These are phyloP conservation scores for Zhengitettix transpicula DNA, from an alignment of 2,888 invertebrate genomes.

Conservation along the genomic window DNA sequence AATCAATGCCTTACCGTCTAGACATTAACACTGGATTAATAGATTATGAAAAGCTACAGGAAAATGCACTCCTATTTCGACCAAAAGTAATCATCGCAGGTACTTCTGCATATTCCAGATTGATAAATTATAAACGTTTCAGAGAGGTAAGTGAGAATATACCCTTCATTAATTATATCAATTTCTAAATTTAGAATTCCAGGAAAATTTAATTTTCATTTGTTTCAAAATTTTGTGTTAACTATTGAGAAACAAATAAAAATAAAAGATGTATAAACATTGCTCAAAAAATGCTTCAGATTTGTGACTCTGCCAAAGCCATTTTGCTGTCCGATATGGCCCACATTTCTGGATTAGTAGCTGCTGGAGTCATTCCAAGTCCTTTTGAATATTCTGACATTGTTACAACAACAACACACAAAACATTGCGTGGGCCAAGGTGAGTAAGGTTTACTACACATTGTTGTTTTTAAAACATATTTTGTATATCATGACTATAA, in stretches of 20 bases:
- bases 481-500: too few species aligned
- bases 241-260: neutral
- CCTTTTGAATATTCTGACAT: slow-evolving; percentile 38
- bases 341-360: slow-evolving; percentile 39
- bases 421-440: slow-evolving; percentile 39
- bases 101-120: slow-evolving; percentile 29
- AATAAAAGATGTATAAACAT: neutral
- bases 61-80: slow-evolving; percentile 32
- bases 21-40: slow-evolving; percentile 34
- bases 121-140: slow-evolving; percentile 32
- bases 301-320: slow-evolving; percentile 30
- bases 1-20: slow-evolving; percentile 40
- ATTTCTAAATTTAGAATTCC: too few species aligned
- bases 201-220: neutral
- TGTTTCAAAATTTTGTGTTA: neutral
- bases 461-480: too few species aligned
- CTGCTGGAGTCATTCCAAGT: slow-evolving; percentile 33
- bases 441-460: slow-evolving; percentile 5
- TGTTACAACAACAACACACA: slow-evolving; percentile 43
- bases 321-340: slow-evolving; percentile 43
- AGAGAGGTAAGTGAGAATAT: slow-evolving; percentile 20
- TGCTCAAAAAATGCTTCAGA: slow-evolving; percentile 17
- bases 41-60: slow-evolving; percentile 35
- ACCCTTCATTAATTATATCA: neutral
- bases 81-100: slow-evolving; percentile 40